Base-by-base conservation (phyloP, 1,140 invertebrate species). In the Campoletis sonorensis region DNA sequence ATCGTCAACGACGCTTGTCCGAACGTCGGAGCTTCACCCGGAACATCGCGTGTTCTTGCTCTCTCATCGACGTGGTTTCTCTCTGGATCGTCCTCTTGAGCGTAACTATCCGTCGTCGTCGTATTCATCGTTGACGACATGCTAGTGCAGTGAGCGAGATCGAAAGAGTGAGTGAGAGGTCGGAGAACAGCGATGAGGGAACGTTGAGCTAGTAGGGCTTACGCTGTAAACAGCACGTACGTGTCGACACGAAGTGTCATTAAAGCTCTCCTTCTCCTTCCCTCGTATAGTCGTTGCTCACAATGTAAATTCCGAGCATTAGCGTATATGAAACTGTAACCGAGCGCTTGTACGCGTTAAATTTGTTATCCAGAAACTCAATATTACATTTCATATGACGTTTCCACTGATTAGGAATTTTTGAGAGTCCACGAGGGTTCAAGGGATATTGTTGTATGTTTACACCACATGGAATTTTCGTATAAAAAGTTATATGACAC, bases 161-260 rank as follows among this genome's bases (percentile, higher is more conserved):
- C 11, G 40, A 13, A 45, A 76, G 75, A n/a, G 51, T 64, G 54
- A 23, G 15, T 15, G 58, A 64, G 61, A 26, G 23, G 16, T 61
- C 21, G 58, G 58, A 26, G 61, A 26, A 26, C 21, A 26, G 23
- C 10, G 61, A 61, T 27, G 21, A 30, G 26, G 49, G 23, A 18
- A 18, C 51, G 37, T 49, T 40, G 64, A 61, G 61, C 70, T 54
- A 51, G 23, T 76, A 30, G 64, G 87, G 90, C 90, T 91, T 91
- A 87, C 89, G 87, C 78, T 88, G 89, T 87, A 90, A 91, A 91
- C 90, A 90, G 84, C 81, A 85, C 84, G 86, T 85, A 85, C 84
- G 84, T 85, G 87, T 84, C 87, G 86, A 90, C 88, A 89, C 85
- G 85, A 84, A 79, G 81, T 87, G 87, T 91, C 90, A 91, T 91